A percentile compares a stretch with the other conserved stretches of the same genome.
Evolutionary conservation across 2,888 invertebrate species (phyloP).

Genomic region (Didymodactylos carnosus): DNA sequence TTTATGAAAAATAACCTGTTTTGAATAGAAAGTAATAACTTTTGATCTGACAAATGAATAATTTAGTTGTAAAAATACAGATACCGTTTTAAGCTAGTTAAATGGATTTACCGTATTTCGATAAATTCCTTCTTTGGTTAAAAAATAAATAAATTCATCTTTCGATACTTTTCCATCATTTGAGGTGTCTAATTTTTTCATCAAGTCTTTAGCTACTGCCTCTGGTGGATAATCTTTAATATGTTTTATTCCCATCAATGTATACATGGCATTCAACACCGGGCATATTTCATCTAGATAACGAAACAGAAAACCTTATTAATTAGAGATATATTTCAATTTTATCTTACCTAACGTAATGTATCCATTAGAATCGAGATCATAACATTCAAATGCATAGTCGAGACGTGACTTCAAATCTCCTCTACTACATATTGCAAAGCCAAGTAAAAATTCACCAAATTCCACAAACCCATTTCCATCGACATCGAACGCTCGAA

Average conservation of each 20-base stretch:
- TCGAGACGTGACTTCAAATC: not conserved
- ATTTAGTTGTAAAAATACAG: no score
- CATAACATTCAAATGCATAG: slow-evolving; percentile 1
- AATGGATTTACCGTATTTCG: not conserved
- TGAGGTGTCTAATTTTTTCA: not conserved
- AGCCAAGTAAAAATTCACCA: not conserved
- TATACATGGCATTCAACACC: not conserved
- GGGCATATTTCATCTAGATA: not conserved
- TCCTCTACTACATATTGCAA: not conserved
- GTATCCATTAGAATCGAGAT: not conserved
- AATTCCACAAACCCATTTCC: not conserved
- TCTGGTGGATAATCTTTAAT: not conserved
- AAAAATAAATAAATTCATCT: not conserved
- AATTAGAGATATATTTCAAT: not conserved
- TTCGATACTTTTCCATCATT: not conserved
- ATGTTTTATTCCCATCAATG: not conserved
- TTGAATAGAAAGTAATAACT: no score
- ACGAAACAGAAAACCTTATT: no score
- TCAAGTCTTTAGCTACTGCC: not conserved
- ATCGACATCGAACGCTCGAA: not conserved
- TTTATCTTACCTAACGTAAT: not conserved
- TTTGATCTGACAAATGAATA: no score
- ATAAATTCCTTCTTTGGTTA: not conserved
- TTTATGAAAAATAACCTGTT: no score
- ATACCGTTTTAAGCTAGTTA: no score